These are phyloP conservation scores for Alloscopus bannaensis DNA, from an alignment of 2,888 invertebrate species.

Conservation along the genomic window DNA sequence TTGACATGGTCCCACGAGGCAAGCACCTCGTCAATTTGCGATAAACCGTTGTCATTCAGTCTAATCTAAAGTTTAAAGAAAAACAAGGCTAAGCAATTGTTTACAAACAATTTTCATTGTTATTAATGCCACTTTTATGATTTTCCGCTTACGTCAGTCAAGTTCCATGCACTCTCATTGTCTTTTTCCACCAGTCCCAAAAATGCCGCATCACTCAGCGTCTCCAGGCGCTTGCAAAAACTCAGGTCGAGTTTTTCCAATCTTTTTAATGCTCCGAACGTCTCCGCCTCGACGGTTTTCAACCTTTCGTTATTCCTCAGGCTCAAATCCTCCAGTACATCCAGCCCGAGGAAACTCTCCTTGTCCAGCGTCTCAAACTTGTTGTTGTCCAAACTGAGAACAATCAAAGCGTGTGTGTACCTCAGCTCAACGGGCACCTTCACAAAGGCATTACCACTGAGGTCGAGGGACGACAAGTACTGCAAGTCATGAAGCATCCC, in stretches of 20 bases:
- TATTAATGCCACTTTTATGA: conserved; percentile 4
- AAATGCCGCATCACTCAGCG: conserved; percentile 81
- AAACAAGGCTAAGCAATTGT: conserved; percentile 78
- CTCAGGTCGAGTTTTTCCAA: conserved; percentile 79
- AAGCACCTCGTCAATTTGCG: conserved; percentile 80
- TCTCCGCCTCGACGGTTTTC: conserved; percentile 78
- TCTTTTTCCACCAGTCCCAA: conserved; percentile 64
- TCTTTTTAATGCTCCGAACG: conserved; percentile 79
- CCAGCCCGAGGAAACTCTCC: conserved; percentile 64
- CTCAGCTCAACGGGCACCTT: conserved; percentile 66
- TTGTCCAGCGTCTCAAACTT: conserved; percentile 61
- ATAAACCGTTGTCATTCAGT: conserved; percentile 84
- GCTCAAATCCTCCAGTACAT: conserved; percentile 75
- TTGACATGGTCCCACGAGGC: conserved; percentile 84
- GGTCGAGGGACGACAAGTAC: conserved; percentile 53
- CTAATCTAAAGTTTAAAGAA: conserved; percentile 78
- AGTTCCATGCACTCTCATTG: conserved; percentile 59
- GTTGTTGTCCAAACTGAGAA: conserved; percentile 66
- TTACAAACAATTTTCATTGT: not conserved
- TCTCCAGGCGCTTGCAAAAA: conserved; percentile 80
- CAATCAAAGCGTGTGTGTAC: conserved; percentile 51
- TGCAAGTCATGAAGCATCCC: conserved; percentile 71
- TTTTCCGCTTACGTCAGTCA: conserved; percentile 64
- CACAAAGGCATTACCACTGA: conserved; percentile 61
- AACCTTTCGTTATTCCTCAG: conserved; percentile 83